These are phyloP conservation scores for Drosophila ustulata DNA, from an alignment of 2,888 invertebrate species.

Conservation along the genomic window DNA sequence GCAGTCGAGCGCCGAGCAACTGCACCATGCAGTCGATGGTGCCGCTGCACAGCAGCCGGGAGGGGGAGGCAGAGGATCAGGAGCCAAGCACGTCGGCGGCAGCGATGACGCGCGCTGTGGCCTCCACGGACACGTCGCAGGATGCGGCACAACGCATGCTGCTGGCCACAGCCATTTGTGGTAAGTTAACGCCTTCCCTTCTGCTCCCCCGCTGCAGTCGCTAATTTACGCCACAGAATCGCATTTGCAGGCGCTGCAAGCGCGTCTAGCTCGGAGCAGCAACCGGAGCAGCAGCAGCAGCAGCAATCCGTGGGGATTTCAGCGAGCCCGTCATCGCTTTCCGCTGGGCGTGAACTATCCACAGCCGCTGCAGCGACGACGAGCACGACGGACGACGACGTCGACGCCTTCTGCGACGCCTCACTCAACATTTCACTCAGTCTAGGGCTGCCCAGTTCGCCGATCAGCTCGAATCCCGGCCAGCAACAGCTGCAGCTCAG, in stretches of 20 bases:
- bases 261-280: conserved; percentile 73
- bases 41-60: conserved; percentile 64
- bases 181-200: conserved; percentile 63
- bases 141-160: conserved; percentile 74
- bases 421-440: conserved; percentile 85
- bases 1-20: conserved; percentile 73
- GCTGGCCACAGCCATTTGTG: conserved; percentile 82
- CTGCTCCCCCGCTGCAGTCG: conserved; percentile 41
- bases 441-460: conserved; percentile 77
- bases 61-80: conserved; percentile 34
- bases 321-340: conserved; percentile 80
- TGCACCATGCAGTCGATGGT: conserved; percentile 71
- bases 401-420: conserved; percentile 83
- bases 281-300: conserved; percentile 28
- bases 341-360: conserved; percentile 83
- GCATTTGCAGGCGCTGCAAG: conserved; percentile 84
- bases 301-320: conserved; percentile 79
- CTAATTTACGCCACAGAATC: conserved; percentile 83
- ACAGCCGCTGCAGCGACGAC: conserved; percentile 71
- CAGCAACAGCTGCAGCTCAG: conserved; percentile 5
- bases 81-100: conserved; percentile 82
- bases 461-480: conserved; percentile 38
- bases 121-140: conserved; percentile 61
- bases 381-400: conserved; percentile 82
- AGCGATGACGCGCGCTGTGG: conserved; percentile 70